Conservation (phyloP, 2,888 invertebrate species). For the Orchesella flavescens region DNA sequence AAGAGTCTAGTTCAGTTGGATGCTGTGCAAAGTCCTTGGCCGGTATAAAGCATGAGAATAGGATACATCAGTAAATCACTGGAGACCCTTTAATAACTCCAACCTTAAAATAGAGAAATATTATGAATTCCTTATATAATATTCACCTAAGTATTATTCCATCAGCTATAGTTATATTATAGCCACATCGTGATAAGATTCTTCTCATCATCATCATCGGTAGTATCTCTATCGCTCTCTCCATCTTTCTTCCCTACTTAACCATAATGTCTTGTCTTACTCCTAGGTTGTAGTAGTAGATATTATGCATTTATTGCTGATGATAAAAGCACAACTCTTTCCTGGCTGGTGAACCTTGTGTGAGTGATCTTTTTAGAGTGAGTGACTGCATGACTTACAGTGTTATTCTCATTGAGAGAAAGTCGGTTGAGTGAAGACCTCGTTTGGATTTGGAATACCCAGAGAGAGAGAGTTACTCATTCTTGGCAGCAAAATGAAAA, state of each 20-base stretch:
- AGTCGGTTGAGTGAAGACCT: not conserved
- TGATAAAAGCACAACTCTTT: not conserved
- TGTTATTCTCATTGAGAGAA: not conserved
- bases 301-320: no score
- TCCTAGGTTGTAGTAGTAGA: no score
- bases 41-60: not conserved
- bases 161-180: not conserved
- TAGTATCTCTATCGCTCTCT: not conserved
- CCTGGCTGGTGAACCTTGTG: not conserved
- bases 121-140: not conserved
- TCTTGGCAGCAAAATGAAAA: conserved; percentile 48
- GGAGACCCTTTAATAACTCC: conserved; percentile 7
- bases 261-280: no score
- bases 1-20: not conserved
- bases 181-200: no score
- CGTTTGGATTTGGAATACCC: not conserved
- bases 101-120: not conserved
- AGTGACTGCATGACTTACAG: not conserved
- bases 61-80: not conserved
- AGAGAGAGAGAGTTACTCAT: conserved; percentile 23
- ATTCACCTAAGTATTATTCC: not conserved
- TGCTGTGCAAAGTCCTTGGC: not conserved
- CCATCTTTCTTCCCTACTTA: not conserved
- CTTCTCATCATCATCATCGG: not conserved
- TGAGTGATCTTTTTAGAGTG: not conserved